phyloP scores from a whole-genome alignment of 2,113 vertebrate genomes.

The Macrotus californicus region DNA sequence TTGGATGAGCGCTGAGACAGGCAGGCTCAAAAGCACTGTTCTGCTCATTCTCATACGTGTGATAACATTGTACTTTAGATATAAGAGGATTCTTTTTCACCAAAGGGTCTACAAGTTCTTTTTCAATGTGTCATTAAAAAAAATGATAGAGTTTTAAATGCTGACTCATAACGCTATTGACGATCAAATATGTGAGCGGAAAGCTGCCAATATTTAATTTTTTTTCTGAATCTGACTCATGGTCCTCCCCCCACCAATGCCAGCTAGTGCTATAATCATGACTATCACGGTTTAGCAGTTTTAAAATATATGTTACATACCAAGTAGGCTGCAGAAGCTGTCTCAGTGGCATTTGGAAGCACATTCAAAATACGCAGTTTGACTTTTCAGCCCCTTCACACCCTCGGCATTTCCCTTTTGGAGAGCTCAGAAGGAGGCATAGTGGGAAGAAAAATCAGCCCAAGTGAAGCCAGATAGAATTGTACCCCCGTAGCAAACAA shows the following conservation, averaged over 20 bases:
- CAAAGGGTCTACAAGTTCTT: constrained; percentile 22
- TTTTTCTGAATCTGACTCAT: constrained; percentile 9
- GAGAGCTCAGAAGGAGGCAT: constrained; percentile 51
- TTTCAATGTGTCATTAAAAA: constrained; percentile 41
- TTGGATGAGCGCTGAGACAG: not conserved
- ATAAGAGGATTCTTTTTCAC: not conserved
- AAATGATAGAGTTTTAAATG: constrained; percentile 27
- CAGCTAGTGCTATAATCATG: constrained; percentile 11
- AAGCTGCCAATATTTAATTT: constrained; percentile 40
- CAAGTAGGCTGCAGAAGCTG: constrained; percentile 36
- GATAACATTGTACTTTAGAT: constrained; percentile 49
- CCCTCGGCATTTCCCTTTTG: constrained; percentile 54
- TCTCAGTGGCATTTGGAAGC: constrained; percentile 60
- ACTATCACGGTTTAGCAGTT: constrained; percentile 43
- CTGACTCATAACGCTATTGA: constrained; percentile 4
- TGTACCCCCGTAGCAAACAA: constrained; percentile 4
- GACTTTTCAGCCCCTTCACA: constrained; percentile 66
- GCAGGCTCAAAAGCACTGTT: not conserved
- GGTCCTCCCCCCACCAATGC: not conserved
- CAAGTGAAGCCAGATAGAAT: constrained; percentile 34
- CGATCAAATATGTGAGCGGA: constrained; percentile 31
- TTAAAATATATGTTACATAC: constrained; percentile 58
- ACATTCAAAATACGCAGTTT: constrained; percentile 57
- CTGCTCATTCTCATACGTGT: constrained; percentile 51
- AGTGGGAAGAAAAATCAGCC: constrained; percentile 46